phyloP scores from a whole-genome alignment of 2,797 vertebrate genomes.

The Pantherophis alleghaniensis region DNA sequence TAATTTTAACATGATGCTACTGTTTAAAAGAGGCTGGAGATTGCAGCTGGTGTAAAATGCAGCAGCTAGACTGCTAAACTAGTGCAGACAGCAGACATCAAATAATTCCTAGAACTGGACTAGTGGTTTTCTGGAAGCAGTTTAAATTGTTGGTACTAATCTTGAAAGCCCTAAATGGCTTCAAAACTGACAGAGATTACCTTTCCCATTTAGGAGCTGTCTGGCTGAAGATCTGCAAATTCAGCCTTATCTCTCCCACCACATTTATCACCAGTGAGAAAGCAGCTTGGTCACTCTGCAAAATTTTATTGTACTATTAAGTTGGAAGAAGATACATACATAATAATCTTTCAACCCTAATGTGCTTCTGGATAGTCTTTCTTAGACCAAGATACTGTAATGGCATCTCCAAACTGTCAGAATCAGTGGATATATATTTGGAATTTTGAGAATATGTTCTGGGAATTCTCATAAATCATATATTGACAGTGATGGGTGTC shows the following conservation, averaged over 20 bases:
- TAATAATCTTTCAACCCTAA: background rate
- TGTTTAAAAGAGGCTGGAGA: background rate
- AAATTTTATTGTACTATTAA: background rate
- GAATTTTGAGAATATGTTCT: background rate
- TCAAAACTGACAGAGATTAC: background rate
- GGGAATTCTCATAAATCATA: background rate
- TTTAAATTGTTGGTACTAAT: background rate
- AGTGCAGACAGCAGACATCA: background rate
- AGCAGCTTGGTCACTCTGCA: background rate
- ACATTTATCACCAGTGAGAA: background rate
- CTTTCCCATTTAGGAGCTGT: background rate
- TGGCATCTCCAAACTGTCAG: background rate
- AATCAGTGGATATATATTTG: background rate
- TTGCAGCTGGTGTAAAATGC: background rate
- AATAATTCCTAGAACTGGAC: background rate
- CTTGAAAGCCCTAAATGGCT: background rate
- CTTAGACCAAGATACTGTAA: background rate
- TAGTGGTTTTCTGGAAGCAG: background rate
- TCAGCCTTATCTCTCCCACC: background rate
- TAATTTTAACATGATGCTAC: background rate
- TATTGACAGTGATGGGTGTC: background rate
- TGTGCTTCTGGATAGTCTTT: background rate
- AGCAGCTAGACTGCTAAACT: background rate
- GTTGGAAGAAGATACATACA: background rate
- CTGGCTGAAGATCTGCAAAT: background rate